Conservation (phyloP, 2,888 invertebrate species). For the Hipparchia semele region DNA sequence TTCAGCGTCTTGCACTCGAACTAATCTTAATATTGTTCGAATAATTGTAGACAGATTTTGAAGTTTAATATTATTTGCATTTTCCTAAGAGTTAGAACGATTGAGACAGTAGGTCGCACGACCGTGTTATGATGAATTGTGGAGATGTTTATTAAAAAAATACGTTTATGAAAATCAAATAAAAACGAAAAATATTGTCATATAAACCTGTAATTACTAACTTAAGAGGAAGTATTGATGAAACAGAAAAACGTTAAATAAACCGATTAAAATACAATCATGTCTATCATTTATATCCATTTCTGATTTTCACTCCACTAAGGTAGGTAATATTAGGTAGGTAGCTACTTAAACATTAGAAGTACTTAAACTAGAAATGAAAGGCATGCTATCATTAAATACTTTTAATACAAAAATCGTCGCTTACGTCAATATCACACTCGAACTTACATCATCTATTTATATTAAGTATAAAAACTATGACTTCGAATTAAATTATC, state of each 20-base stretch:
- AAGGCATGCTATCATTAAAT: slow-evolving; percentile 58
- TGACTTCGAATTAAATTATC: slow-evolving; percentile 81
- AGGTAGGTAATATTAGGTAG: not conserved
- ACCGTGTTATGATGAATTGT: slow-evolving; percentile 81
- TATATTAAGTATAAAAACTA: slow-evolving; percentile 83
- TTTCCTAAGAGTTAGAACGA: slow-evolving; percentile 82
- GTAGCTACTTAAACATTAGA: not conserved
- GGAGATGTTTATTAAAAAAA: slow-evolving; percentile 81
- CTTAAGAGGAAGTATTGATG: slow-evolving; percentile 82
- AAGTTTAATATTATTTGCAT: slow-evolving; percentile 81
- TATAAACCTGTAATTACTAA: slow-evolving; percentile 83
- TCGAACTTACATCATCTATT: slow-evolving; percentile 82
- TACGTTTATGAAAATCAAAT: slow-evolving; percentile 82
- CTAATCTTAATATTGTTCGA: slow-evolving; percentile 79
- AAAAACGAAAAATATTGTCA: slow-evolving; percentile 82
- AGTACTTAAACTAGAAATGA: slow-evolving; percentile 33
- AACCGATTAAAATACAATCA: slow-evolving; percentile 79
- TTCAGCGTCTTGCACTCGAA: slow-evolving; percentile 73
- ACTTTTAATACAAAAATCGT: slow-evolving; percentile 78
- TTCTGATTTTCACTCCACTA: not conserved
- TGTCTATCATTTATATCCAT: slow-evolving; percentile 59
- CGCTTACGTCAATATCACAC: slow-evolving; percentile 82
- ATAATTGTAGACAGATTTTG: slow-evolving; percentile 79
- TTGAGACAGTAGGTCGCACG: slow-evolving; percentile 81
- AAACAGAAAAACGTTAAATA: slow-evolving; percentile 82